Conservation (phyloP, 2,113 vertebrate genomes). For the Naja naja region DNA sequence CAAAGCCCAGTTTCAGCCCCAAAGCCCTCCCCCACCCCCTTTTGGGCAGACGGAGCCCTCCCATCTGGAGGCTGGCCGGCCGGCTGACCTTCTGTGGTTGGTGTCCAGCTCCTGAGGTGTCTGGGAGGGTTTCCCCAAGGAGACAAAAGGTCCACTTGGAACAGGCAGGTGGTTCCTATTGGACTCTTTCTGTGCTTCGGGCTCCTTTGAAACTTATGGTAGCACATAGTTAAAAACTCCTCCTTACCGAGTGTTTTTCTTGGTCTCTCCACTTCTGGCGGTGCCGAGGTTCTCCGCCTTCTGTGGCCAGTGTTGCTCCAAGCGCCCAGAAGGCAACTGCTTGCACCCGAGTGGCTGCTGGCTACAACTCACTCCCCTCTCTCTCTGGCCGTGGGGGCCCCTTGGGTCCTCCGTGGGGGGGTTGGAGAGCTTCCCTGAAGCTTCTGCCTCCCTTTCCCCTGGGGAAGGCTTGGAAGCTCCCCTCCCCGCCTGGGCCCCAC, state of each 20-base stretch:
- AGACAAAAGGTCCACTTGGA: background rate
- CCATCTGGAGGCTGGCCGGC: background rate
- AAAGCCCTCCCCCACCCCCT: background rate
- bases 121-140: background rate
- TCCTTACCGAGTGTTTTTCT: background rate
- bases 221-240: background rate
- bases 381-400: background rate
- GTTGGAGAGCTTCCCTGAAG: background rate
- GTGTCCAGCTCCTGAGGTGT: background rate
- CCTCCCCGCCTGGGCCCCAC: background rate
- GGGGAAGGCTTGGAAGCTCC: background rate
- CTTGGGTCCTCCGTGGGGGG: background rate
- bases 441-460: too few relatives aligned
- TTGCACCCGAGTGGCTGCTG: background rate
- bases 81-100: background rate
- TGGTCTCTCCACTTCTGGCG: background rate
- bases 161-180: background rate
- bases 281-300: background rate
- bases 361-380: background rate
- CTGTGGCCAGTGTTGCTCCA: background rate
- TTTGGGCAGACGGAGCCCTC: background rate
- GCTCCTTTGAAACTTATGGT: background rate
- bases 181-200: background rate
- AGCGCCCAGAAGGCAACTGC: background rate
- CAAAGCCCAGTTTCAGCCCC: background rate